Evolutionary conservation across 2,797 vertebrate species (phyloP), one percentile per base, ranked within the genome.

Genomic region (Centroberyx gerrardi): DNA sequence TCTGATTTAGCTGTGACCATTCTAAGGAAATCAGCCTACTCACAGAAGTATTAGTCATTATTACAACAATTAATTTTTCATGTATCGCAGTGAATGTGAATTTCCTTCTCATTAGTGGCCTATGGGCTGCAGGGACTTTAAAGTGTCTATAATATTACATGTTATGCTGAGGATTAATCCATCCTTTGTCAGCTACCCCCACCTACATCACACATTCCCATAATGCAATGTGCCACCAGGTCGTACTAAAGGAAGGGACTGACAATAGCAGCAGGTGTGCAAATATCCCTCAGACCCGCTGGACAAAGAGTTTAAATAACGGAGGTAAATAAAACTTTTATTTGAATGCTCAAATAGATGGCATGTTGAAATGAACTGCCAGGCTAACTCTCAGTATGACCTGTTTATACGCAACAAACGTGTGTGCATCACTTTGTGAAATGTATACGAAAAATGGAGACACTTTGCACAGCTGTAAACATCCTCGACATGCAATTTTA

Each of bases 211-310:
- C 86, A 90, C 84, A 88, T 91, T 91, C 93, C 93, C 93, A 94
- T 82, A 93, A 94, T 95, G 89, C 93, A 90, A 67, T 61, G 65
- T 88, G 90, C 93, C 92, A 91, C 90, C 88, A 89, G 89, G 91
- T 92, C 90, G 83, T 88, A 83, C 86, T 92, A 85, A 87, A 84
- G 82, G 87, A 22, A 22, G 22, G 22, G 77, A 82, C 80, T 76
- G 90, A 94, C 93, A 93, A 95, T 93, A 91, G 93, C 78, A 93
- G 95, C 95, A 95, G 94, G 94, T 95, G 94, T 95, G 93, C 93
- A 95, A 95, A 96, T 94, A 95, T 88, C 74, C 89, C 87, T 91
- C 82, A 76, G 83, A 90, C 89, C 85, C 61, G 59, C 68, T 87
- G 88, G 87, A 91, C 92, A 93, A 93, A 93, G 91, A 90, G 84